phyloP scores from a whole-genome alignment of 2,888 invertebrate species.

The Thelaira solivaga region DNA sequence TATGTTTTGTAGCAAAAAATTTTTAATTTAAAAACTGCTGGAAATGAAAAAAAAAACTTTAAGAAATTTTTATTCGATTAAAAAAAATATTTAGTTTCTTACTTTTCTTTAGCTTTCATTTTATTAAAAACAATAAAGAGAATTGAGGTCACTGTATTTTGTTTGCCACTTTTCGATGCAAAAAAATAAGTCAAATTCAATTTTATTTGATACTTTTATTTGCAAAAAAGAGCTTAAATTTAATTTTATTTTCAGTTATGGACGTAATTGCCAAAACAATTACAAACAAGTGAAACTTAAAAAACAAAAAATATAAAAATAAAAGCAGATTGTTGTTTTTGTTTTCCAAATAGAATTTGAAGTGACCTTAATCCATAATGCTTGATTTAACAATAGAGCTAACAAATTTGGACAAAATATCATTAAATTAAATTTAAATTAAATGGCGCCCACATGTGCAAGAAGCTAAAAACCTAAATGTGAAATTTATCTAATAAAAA shows the following conservation, averaged over 20 bases:
- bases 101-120: not conserved
- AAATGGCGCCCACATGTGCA: slow-evolving; percentile 52
- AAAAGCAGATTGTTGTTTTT: not conserved
- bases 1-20: too few species aligned
- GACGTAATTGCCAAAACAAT: slow-evolving; percentile 22
- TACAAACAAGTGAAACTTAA: not conserved
- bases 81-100: too few species aligned
- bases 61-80: not conserved
- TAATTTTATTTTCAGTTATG: slow-evolving; percentile 22
- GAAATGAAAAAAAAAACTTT: too few species aligned
- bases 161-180: not conserved
- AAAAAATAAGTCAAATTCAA: not conserved
- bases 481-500: slow-evolving; percentile 26
- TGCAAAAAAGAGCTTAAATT: too few species aligned
- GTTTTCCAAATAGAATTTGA: slow-evolving; percentile 26
- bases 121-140: not conserved
- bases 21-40: too few species aligned
- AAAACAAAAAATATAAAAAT: not conserved
- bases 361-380: slow-evolving; percentile 53
- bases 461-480: slow-evolving; percentile 21
- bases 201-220: slow-evolving; percentile 1
- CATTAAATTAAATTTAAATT: slow-evolving; percentile 39
- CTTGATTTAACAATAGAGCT: slow-evolving; percentile 40
- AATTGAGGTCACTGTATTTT: not conserved
- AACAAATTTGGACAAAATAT: slow-evolving; percentile 48